Base-by-base conservation (phyloP, 2,888 invertebrate genomes). In the Nowickia ferox region DNA sequence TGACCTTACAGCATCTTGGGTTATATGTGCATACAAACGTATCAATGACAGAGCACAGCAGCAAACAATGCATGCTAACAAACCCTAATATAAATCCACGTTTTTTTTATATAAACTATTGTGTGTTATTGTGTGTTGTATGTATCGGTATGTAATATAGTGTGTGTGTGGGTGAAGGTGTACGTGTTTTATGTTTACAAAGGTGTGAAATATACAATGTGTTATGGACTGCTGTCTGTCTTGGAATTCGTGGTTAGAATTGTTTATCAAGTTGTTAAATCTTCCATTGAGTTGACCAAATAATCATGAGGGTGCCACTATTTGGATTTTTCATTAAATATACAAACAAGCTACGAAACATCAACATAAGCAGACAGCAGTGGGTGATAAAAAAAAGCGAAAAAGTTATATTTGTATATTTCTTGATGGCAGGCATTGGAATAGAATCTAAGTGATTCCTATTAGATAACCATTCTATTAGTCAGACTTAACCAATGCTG, bases 221-320 rank as follows among this genome's bases (percentile, higher is more conserved):
- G 40, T 74, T 66, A 19, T 77, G 53, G 53, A 57, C n/a, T 9
- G n/a, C 63, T 80, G 83, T 76, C 83, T 79, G 83, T 66, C 72
- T 80, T 51, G 15, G 44, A 83, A 80, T 80, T 65, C 86, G 83
- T 83, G 86, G 69, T 40, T 66, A 42, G 86, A 86, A 86, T 86
- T 83, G 68, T 80, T 86, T 83, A 86, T 79, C 75, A 83, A 79
- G 53, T 78, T 79, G 42, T 53, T 75, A 83, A 79, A 83, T 86
- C 83, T 83, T 86, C n/a, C 65, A 86, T 61, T 66, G 55, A 76
- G 61, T 76, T 86, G 86, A 80, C 83, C 86, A 68, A 71, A 82
- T 61, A 79, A 77, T 71, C 82, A 83, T 61, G 53, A 83, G 83
- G 79, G 74, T 83, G 79, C 72, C 79, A 76, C 65, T 83, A 77